phyloP scores from a whole-genome alignment of 2,888 invertebrate species.

The Polydesmus complanatus region DNA sequence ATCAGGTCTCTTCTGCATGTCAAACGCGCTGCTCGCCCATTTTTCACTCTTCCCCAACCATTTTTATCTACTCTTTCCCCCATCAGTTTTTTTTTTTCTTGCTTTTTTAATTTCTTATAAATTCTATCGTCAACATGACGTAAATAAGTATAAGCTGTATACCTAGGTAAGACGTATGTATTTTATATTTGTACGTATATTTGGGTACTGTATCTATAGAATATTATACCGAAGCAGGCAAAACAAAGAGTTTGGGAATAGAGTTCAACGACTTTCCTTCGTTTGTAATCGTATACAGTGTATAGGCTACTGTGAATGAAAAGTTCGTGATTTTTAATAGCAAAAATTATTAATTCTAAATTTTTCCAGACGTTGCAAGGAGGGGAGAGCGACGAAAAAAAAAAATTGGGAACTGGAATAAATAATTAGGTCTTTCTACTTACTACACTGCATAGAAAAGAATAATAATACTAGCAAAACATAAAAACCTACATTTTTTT shows the following conservation, averaged over 20 bases:
- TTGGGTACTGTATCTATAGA: not conserved
- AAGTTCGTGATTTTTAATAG: not conserved
- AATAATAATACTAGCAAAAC: too few species aligned
- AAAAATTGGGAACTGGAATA: too few species aligned
- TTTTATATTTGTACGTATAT: not conserved
- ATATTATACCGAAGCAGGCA: not conserved
- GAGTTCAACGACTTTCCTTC: not conserved
- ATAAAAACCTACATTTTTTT: too few species aligned
- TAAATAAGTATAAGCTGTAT: not conserved
- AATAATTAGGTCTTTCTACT: not conserved
- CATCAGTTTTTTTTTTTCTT: not conserved
- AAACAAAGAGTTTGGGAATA: not conserved
- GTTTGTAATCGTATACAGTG: not conserved
- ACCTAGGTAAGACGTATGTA: not conserved
- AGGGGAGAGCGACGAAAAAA: too few species aligned
- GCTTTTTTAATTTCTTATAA: too few species aligned
- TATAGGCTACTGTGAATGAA: not conserved
- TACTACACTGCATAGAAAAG: not conserved
- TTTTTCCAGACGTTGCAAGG: too few species aligned
- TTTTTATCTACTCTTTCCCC: not conserved
- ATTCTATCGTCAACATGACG: not conserved
- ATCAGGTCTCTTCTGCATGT: not conserved
- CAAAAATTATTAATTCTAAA: too few species aligned
- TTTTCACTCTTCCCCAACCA: not conserved
- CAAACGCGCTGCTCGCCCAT: not conserved